Evolutionary conservation across 2,888 invertebrate genomes (phyloP), one percentile per base, ranked within the genome.

Genomic region (Ophioninae sp.): DNA sequence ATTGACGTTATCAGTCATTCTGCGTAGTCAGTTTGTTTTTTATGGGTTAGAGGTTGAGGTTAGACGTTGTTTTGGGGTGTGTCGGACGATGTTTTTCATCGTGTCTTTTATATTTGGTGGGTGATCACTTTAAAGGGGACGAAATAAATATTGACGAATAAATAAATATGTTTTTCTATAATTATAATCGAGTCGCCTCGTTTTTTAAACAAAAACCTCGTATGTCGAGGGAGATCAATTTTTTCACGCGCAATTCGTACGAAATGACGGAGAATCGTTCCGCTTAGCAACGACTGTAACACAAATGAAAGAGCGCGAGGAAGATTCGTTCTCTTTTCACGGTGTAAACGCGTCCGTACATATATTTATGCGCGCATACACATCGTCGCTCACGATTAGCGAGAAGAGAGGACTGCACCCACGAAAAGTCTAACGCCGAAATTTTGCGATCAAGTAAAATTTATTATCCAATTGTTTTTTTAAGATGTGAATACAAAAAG

Each of bases 251-350:
- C 77, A 64, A 73, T 80, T 80, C 77, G 83, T 69, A 77, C 64
- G 50, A 59, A 41, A 50, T 39, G 69, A 75, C 81, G 17, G 68
- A 76, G 70, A 80, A 56, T 65, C 39, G 69, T 81, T 78, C 83
- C 83, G 83, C 81, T 77, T 83, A 83, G 83, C 83, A 83, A 83
- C 83, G 74, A 78, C 65, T 57, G 72, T 7, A 62, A 79, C 61
- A 67, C 50, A 57, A 50, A 67, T 69, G 68, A 73, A 72, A 41
- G 50, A 77, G 39, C n/a, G 67, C 21, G 67, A 76, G 50, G 76
- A 50, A 76, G 61, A 59, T 23, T 13, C 30, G 41, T 73, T 8
- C 39, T 67, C 39, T 56, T 30, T 65, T 67, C 41, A 20, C 64
- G 57, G 44, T 57, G 44, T 61, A 62, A 7, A 41, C 61, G 20